A percentile compares a stretch with the other conserved stretches of the same genome.
Evolutionary conservation across 1,140 invertebrate genomes (phyloP).

Genomic region (Eueides isabella): DNA sequence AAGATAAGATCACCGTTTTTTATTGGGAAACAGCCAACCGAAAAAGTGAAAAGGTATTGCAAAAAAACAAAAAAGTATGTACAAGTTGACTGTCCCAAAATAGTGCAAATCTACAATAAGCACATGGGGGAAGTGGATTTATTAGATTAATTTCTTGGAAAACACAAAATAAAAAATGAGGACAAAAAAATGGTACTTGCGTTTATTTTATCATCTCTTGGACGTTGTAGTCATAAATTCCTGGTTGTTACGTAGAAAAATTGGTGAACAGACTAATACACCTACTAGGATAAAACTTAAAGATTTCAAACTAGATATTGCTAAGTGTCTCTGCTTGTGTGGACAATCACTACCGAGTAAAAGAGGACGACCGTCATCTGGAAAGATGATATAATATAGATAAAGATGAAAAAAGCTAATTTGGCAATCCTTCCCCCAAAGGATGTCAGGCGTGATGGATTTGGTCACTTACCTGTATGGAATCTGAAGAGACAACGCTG

Average conservation of each 20-base stretch:
- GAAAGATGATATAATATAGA: neutral
- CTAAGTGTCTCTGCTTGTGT: constrained; percentile 5
- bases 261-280: neutral
- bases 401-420: constrained; percentile 15
- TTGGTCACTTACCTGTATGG: constrained; percentile 35
- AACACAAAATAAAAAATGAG: constrained; percentile 29
- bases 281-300: constrained; percentile 13
- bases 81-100: constrained; percentile 15
- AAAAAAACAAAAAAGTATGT: constrained; percentile 30
- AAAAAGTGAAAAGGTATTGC: constrained; percentile 14
- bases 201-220: constrained; percentile 25
- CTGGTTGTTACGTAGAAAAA: constrained; percentile 4
- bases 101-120: constrained; percentile 21
- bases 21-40: constrained; percentile 18
- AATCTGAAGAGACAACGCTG: constrained; percentile 29
- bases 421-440: constrained; percentile 25
- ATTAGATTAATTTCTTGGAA: constrained; percentile 21
- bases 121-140: constrained; percentile 23
- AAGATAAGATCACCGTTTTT: constrained; percentile 15
- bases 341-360: constrained; percentile 12
- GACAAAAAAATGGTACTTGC: constrained; percentile 19
- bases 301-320: constrained; percentile 14
- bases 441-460: constrained; percentile 32
- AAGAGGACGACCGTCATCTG: constrained; percentile 16
- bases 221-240: neutral